Conservation (phyloP, 2,888 invertebrate species). For the Ommatoiulus sabulosus region DNA sequence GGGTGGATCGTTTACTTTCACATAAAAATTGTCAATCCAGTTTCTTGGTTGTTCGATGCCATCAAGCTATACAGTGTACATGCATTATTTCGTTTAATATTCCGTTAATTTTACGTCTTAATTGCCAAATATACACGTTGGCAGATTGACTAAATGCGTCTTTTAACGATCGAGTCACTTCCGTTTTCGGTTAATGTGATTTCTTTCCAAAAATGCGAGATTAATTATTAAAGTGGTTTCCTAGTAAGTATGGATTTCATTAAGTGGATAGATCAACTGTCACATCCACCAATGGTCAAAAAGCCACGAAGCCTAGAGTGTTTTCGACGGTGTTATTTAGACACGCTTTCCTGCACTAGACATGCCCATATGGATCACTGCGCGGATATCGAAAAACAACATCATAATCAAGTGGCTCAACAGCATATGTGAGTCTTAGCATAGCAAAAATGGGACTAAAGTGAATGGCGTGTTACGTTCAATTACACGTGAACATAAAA, state of each 20-base stretch:
- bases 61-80: no score
- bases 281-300: not conserved
- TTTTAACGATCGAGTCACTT: no score
- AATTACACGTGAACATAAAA: not conserved
- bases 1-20: no score
- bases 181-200: not conserved
- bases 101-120: no score
- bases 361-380: not conserved
- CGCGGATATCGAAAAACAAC: not conserved
- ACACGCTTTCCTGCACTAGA: not conserved
- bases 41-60: no score
- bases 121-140: no score
- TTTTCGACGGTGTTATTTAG: not conserved
- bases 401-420: not conserved
- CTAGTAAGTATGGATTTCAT: not conserved
- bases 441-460: not conserved
- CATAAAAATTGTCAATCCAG: no score
- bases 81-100: no score
- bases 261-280: not conserved
- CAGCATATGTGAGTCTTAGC: not conserved
- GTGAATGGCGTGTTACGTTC: not conserved
- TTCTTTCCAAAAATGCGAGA: not conserved
- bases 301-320: not conserved
- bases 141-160: no score
- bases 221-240: constrained; percentile 23